These are phyloP conservation scores for Apocheima hispidaria DNA, from an alignment of 2,888 invertebrate species.

Conservation along the genomic window DNA sequence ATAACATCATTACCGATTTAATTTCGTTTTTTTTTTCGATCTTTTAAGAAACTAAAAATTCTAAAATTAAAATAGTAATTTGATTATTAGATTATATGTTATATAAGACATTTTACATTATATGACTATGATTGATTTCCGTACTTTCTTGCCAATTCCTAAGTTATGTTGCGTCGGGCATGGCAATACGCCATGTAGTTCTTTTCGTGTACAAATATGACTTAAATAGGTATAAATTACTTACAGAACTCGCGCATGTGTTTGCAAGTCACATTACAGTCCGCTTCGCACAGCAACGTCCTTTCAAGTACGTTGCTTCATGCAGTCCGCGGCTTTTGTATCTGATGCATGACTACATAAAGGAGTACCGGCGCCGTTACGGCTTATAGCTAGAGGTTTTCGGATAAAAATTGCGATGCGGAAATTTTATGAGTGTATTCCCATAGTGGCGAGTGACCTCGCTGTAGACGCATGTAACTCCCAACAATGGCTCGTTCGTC, in stretches of 20 bases:
- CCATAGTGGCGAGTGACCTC: constrained; percentile 61
- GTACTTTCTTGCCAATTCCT: too few species aligned
- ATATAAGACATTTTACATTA: too few species aligned
- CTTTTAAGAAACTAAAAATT: neutral
- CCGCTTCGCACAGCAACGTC: constrained; percentile 40
- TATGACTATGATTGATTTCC: too few species aligned
- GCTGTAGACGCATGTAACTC: constrained; percentile 49
- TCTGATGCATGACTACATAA: constrained; percentile 55
- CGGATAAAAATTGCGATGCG: constrained; percentile 74
- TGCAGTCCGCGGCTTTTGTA: constrained; percentile 60
- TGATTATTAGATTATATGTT: neutral
- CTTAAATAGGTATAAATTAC: constrained; percentile 4
- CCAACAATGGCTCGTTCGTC: constrained; percentile 80
- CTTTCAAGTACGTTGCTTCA: constrained; percentile 55
- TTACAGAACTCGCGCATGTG: constrained; percentile 25
- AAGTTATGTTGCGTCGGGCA: too few species aligned
- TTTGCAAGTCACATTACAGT: constrained; percentile 37
- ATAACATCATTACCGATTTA: constrained; percentile 3
- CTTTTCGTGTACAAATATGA: neutral
- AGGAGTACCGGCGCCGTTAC: constrained; percentile 49
- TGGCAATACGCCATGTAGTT: neutral
- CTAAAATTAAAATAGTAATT: neutral
- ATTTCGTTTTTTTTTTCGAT: neutral
- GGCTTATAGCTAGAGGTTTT: constrained; percentile 58
- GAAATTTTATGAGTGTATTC: constrained; percentile 77